Evolutionary conservation across 1,140 invertebrate species (phyloP), one percentile per base, ranked within the genome.

Genomic region (Manduca sexta): DNA sequence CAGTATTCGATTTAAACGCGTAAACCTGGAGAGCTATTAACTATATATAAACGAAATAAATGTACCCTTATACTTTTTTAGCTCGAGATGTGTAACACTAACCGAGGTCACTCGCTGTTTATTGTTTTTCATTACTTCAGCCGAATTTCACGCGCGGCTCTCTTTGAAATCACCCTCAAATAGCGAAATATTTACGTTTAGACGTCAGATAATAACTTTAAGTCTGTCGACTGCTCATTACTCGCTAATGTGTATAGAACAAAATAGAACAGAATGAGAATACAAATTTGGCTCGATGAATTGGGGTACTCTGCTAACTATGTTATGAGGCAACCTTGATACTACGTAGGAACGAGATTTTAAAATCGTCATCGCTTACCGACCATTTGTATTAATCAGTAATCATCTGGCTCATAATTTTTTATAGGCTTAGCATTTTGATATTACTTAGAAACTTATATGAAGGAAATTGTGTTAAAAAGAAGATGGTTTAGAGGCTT

Each of bases 101-200:
- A 8, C 14, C 74, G 68, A 78, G 77, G 73, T 73, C 71, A 58
- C 59, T 41, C 47, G 15, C 49, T 77, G 74, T 81, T 78, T 78
- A 81, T 76, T 74, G 60, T 69, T 68, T 68, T 74, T 72, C 69
- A 53, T 64, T 72, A 73, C 60, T 64, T 66, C 63, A 58, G 41
- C 62, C 47, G 61, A 67, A 70, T 69, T 76, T 76, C 64, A 64
- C 55, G 49, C 49, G 66, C 69, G 61, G 51, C 65, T 64, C 64
- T 62, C 77, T 81, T 81, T 79, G 74, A 77, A 69, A 65, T 72
- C 62, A 60, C 51, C 62, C 69, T 68, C 65, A 57, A 57, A 72
- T 61, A 65, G 60, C 52, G 77, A 71, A 76, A 78, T 81, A 81
- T 81, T 79, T 82, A 75, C 60, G 40, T 70, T 45, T 66, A 66